Evolutionary conservation across 2,113 vertebrate species (phyloP).

Genomic region (Zeus faber): DNA sequence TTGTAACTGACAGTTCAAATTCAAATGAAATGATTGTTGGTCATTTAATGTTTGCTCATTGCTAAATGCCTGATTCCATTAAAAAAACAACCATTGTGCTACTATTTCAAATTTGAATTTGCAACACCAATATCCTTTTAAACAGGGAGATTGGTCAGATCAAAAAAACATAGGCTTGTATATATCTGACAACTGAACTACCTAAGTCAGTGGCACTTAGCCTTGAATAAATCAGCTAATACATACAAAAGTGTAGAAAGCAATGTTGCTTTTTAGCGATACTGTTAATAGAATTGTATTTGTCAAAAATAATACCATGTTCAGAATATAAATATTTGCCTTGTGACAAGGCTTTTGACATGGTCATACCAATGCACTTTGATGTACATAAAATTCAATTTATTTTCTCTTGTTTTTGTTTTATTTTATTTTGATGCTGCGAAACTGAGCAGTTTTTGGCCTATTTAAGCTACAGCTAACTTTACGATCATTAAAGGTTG

Average conservation of each 20-base stretch:
- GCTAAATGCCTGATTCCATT: too few relatives aligned
- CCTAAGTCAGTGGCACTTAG: constrained; percentile 45
- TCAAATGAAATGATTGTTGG: constrained; percentile 41
- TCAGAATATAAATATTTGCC: constrained; percentile 37
- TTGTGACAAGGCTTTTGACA: constrained; percentile 52
- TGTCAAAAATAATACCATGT: too few relatives aligned
- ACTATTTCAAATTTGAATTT: constrained; percentile 37
- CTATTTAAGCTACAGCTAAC: too few relatives aligned
- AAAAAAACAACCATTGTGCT: too few relatives aligned
- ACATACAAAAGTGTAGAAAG: constrained; percentile 19
- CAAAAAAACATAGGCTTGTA: constrained; percentile 17
- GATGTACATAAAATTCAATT: constrained; percentile 57
- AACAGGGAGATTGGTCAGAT: constrained; percentile 44
- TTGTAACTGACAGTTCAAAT: constrained; percentile 51
- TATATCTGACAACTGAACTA: constrained; percentile 47
- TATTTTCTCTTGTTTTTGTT: constrained; percentile 43
- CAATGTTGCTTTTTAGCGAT: constrained; percentile 33
- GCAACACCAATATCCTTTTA: constrained; percentile 52
- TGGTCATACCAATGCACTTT: constrained; percentile 68
- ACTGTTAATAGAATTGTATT: constrained; percentile 16
- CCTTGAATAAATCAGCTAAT: constrained; percentile 39
- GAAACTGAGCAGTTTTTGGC: too few relatives aligned
- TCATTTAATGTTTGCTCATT: too few relatives aligned
- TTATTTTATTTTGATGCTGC: too few relatives aligned
- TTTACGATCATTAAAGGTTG: too few relatives aligned